Conservation (phyloP, 64 coral and sea anemone genomes). For the Pachyseris speciosa region DNA sequence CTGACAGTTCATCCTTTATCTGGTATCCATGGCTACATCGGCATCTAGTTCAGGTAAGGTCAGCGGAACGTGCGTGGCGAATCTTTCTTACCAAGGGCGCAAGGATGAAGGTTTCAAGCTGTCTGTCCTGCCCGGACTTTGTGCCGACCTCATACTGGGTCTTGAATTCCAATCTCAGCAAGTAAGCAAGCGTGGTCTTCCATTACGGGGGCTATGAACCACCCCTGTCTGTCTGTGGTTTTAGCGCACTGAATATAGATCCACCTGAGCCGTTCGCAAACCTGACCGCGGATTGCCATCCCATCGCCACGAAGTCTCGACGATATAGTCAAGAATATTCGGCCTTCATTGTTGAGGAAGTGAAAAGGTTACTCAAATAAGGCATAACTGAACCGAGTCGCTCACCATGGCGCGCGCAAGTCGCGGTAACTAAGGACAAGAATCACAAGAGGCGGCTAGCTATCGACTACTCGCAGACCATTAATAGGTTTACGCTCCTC, state of each 20-base stretch:
- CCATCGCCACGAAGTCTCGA: constrained; percentile 56
- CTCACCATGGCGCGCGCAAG: constrained; percentile 73
- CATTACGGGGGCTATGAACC: too few species aligned
- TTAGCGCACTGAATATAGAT: too few species aligned
- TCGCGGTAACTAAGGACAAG: constrained; percentile 75
- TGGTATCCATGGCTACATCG: constrained; percentile 59
- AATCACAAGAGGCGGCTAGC: constrained; percentile 68
- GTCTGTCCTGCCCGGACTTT: too few species aligned
- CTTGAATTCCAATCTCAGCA: too few species aligned
- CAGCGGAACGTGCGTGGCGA: too few species aligned
- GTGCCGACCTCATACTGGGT: too few species aligned
- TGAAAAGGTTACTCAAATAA: constrained; percentile 62
- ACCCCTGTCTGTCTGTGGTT: too few species aligned
- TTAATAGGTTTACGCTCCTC: constrained; percentile 68
- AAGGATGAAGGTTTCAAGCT: neutral
- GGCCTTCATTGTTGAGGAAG: constrained; percentile 59
- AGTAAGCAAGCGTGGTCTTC: too few species aligned
- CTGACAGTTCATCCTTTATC: too few species aligned
- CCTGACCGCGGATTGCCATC: constrained; percentile 55
- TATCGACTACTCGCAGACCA: constrained; percentile 70
- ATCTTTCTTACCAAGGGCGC: too few species aligned
- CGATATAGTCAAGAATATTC: constrained; percentile 54
- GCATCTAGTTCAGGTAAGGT: too few species aligned
- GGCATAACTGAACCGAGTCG: constrained; percentile 67
- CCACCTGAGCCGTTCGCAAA: constrained; percentile 66